Base-by-base conservation (phyloP, 2,113 vertebrate genomes). In the Salvelinus fontinalis region DNA sequence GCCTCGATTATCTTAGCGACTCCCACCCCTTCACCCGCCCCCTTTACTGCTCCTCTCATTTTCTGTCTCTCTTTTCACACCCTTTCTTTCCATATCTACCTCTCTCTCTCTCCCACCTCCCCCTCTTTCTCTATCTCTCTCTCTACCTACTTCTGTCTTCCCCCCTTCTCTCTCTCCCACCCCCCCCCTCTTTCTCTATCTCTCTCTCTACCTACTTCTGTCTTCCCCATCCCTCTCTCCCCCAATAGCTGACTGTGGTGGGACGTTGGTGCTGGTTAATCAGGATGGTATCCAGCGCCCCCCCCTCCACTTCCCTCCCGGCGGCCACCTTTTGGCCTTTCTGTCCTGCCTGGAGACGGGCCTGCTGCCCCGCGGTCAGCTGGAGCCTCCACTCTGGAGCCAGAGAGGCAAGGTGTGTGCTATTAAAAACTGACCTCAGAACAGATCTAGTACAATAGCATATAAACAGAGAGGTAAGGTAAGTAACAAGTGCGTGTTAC, bases 211-310 rank as follows among this genome's bases (percentile, higher is more conserved):
- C 34, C 34, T 8, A 6, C 34, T 39, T 39, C 34, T 8, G 34
- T 39, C 34, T 39, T 5, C 34, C 6, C 8, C 31, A 5, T 49
- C 11, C 1, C 64, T 7, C 62, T 18, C 39, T 11, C 9, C 9
- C 39, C 8, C 39, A 9, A 44, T 11, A 95, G 93, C 94, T 85
- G 97, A 98, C 85, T 95, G 89, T 67, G 95, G 95, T 7, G 97
- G 96, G 14, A 97, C 95, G 0, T 91, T 99, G 20, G 97, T 99
- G 78, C 91, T 99, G 83, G 97, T 99, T 84, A 98, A 96, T 84
- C 97, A 99, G 90, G 97, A 99, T 24, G 97, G 97, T 71, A 98
- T 98, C 77, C 97, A 99, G 93, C 94, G 95, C 66, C 97, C 97
- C 0, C 97, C 97, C 0, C 93, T 99, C 78, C 97, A 97, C 87